Percentiles rank a stretch among this genome's conserved stretches.
Evolutionary conservation across 37 sponge, comb jelly and placozoan species (phyloP).

Genomic region (Amphimedon queenslandica): DNA sequence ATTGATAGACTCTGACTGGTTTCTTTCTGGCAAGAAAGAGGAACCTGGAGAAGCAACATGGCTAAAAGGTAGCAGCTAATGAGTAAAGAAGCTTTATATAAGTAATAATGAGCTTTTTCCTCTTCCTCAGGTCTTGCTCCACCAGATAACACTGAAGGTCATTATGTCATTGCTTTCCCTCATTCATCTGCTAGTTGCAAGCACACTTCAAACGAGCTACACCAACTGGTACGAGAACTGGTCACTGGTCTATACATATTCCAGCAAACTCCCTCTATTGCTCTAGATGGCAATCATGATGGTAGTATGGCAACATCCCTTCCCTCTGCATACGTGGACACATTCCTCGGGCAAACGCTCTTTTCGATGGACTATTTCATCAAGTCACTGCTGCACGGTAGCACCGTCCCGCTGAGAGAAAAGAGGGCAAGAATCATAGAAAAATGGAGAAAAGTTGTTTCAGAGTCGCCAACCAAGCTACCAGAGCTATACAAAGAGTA

Average conservation of each 20-base stretch:
- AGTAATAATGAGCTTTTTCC: background rate
- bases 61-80: constrained; percentile 11
- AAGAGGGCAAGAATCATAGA: constrained; percentile 40
- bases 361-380: constrained; percentile 58
- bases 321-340: constrained; percentile 80
- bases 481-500: constrained; percentile 20
- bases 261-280: constrained; percentile 67
- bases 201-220: constrained; percentile 55
- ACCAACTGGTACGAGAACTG: constrained; percentile 79
- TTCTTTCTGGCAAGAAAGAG: constrained; percentile 33
- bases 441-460: constrained; percentile 57
- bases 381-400: constrained; percentile 63
- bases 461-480: background rate
- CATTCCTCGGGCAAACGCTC: constrained; percentile 60
- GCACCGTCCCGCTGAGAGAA: constrained; percentile 47
- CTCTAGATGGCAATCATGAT: constrained; percentile 67
- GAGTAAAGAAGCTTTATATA: background rate
- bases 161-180: constrained; percentile 22
- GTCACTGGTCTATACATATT: constrained; percentile 82
- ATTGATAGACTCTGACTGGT: constrained; percentile 53
- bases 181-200: constrained; percentile 2
- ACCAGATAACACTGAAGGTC: constrained; percentile 12
- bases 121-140: background rate
- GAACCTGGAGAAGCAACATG: background rate
- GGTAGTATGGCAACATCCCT: constrained; percentile 36